Percentiles rank a stretch among this genome's conserved stretches.
These are phyloP conservation scores for Biston betularia DNA, from an alignment of 2,888 invertebrate genomes.

Conservation along the genomic window DNA sequence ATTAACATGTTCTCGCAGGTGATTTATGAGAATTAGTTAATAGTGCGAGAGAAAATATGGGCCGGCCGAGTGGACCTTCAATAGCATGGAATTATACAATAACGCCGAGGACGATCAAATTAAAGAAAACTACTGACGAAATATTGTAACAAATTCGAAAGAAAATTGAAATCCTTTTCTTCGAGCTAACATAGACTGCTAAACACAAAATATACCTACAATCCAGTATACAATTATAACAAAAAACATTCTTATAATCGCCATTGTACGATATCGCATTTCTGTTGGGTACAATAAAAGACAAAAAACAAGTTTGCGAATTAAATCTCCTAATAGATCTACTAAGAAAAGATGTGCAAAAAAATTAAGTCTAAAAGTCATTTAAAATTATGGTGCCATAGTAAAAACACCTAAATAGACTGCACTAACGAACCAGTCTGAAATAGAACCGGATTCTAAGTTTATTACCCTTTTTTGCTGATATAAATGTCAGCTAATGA, in stretches of 20 bases:
- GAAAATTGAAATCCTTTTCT: not conserved
- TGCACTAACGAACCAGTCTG: slow-evolving; percentile 32
- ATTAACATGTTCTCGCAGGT: slow-evolving; percentile 50
- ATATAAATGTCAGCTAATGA: slow-evolving; percentile 29
- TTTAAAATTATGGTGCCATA: slow-evolving; percentile 7
- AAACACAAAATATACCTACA: too few species aligned
- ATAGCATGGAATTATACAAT: not conserved
- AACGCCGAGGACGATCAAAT: not conserved
- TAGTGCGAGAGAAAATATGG: slow-evolving; percentile 22
- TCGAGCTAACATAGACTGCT: too few species aligned
- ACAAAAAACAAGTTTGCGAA: not conserved
- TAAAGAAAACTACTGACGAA: not conserved
- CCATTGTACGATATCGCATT: not conserved
- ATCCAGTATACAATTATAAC: too few species aligned
- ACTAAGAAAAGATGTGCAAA: not conserved
- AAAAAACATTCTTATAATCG: not conserved
- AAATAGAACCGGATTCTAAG: slow-evolving; percentile 10
- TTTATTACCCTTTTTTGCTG: slow-evolving; percentile 27
- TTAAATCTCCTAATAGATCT: slow-evolving; percentile 1
- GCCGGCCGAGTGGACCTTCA: slow-evolving; percentile 11
- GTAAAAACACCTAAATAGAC: slow-evolving; percentile 18
- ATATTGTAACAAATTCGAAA: not conserved
- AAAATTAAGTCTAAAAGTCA: not conserved
- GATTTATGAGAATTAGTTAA: slow-evolving; percentile 40
- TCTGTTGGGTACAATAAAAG: not conserved